phyloP scores from a whole-genome alignment of 2,113 vertebrate genomes.

The Halichoerus grypus region DNA sequence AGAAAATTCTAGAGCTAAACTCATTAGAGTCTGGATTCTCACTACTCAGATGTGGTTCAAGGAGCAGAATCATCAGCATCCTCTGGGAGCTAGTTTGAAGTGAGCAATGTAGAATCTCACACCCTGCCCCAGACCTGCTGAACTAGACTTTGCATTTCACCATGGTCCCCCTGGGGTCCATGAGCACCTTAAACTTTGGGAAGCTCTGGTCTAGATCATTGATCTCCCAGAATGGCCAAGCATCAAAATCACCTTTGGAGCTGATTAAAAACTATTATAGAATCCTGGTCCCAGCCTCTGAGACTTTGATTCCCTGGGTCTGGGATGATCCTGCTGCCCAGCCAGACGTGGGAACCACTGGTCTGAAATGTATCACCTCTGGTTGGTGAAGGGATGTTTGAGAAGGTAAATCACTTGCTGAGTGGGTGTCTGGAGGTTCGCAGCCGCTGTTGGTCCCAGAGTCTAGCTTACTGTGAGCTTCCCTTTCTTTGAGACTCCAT shows the following conservation, averaged over 20 bases:
- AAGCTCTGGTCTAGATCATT: background rate
- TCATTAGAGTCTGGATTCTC: background rate
- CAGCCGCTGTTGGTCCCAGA: background rate
- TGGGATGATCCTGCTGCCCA: background rate
- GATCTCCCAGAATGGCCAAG: background rate
- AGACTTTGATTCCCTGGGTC: background rate
- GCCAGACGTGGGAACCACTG: background rate
- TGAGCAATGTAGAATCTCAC: background rate
- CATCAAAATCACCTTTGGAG: background rate
- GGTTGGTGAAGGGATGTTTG: background rate
- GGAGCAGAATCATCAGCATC: background rate
- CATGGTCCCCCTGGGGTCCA: background rate
- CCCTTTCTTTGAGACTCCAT: background rate
- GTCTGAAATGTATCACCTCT: background rate
- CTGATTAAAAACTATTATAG: background rate
- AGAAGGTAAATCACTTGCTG: background rate
- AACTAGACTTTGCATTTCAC: background rate
- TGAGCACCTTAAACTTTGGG: background rate
- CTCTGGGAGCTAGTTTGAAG: background rate
- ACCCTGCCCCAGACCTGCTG: background rate
- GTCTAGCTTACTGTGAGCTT: background rate
- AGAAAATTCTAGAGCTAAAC: background rate
- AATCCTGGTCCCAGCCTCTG: background rate
- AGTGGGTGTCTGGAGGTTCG: background rate
- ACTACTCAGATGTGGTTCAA: background rate